Evolutionary conservation across 2,113 vertebrate genomes (phyloP).

Genomic region (Lagopus leucura): DNA sequence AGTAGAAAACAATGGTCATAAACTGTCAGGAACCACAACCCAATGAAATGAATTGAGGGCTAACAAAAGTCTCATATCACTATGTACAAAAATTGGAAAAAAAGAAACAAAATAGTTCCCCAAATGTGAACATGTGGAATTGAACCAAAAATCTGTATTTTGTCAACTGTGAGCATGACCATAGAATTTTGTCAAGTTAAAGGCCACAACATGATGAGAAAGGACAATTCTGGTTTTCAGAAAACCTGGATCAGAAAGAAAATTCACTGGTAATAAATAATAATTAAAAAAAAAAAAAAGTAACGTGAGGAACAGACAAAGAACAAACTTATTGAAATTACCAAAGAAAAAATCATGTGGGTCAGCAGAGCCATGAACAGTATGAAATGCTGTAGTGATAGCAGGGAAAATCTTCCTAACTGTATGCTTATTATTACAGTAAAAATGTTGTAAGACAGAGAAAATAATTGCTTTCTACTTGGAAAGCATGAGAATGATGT

Average conservation of each 20-base stretch:
- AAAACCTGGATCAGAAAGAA: constrained; percentile 14
- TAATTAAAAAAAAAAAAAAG: not conserved
- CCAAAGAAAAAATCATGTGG: not conserved
- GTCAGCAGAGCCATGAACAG: not conserved
- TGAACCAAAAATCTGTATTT: not conserved
- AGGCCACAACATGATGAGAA: not conserved
- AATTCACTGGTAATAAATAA: not conserved
- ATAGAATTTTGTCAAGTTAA: not conserved
- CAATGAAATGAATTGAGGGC: not conserved
- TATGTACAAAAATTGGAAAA: not conserved
- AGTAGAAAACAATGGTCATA: not conserved
- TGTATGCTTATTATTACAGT: not conserved
- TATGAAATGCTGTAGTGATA: not conserved
- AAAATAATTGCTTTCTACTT: not conserved
- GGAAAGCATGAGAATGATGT: constrained; percentile 4
- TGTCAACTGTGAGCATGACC: not conserved
- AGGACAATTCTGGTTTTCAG: not conserved
- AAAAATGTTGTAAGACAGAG: not conserved
- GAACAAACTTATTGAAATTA: not conserved
- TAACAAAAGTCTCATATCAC: not conserved
- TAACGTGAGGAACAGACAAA: not conserved
- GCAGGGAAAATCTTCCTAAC: not conserved
- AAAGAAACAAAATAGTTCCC: not conserved
- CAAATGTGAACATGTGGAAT: not conserved
- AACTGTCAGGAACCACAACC: not conserved